Conservation (phyloP, 2,113 vertebrate genomes). For the Miniopterus natalensis region DNA sequence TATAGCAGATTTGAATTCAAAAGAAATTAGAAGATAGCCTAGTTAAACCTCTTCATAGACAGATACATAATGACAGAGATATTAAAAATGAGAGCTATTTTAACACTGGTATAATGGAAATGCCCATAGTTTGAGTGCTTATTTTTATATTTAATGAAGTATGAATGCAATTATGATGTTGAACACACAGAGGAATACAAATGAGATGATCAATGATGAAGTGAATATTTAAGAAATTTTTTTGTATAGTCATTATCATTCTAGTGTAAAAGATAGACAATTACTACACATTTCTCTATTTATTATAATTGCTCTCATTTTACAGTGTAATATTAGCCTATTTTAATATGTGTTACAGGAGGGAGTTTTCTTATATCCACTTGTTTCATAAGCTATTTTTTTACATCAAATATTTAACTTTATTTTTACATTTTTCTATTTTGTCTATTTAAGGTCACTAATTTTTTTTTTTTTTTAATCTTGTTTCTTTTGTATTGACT, state of each 20-base stretch:
- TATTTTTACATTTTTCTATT: background rate
- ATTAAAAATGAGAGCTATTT: background rate
- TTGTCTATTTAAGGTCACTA: background rate
- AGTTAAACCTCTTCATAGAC: background rate
- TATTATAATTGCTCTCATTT: background rate
- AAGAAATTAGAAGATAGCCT: background rate
- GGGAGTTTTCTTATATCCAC: background rate
- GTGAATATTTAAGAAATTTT: background rate
- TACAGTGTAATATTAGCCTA: background rate
- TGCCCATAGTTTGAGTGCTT: background rate
- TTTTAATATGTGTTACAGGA: background rate
- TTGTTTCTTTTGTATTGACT: background rate
- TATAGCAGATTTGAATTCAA: background rate
- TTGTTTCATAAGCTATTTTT: background rate
- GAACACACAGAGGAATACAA: background rate
- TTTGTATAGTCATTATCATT: no score
- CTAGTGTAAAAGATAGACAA: no score
- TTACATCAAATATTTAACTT: background rate
- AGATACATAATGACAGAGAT: background rate
- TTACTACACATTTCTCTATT: no score
- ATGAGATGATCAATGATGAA: background rate
- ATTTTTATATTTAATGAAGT: background rate
- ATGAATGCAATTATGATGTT: background rate
- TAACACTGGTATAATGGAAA: background rate
- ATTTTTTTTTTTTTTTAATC: background rate